Evolutionary conservation across 2,797 vertebrate species (phyloP).

Genomic region (Sitta carolinensis): DNA sequence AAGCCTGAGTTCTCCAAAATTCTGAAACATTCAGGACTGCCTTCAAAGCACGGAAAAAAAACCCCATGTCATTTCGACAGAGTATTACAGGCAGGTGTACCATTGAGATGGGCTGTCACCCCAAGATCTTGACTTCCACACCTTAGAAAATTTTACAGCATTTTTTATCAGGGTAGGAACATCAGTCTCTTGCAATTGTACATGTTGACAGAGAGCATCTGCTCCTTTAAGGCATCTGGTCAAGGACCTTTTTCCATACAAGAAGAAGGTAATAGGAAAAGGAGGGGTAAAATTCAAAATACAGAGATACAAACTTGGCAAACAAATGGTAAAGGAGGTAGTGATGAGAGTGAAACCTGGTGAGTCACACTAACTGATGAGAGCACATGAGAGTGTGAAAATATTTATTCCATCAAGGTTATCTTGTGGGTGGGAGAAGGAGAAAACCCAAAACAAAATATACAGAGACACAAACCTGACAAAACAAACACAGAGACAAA

Average conservation of each 20-base stretch:
- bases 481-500: neutral
- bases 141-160: neutral
- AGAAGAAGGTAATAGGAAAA: neutral
- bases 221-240: neutral
- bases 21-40: neutral
- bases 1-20: neutral
- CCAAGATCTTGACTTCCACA: neutral
- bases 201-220: neutral
- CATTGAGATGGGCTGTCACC: neutral
- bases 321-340: neutral
- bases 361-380: neutral
- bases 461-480: neutral
- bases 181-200: neutral
- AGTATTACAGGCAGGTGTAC: neutral
- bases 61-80: neutral
- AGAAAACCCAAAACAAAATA: neutral
- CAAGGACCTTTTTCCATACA: neutral
- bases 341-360: neutral
- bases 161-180: neutral
- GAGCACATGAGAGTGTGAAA: neutral
- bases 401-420: neutral
- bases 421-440: neutral
- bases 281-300: neutral
- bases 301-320: neutral
- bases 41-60: neutral